A percentile compares a stretch with the other conserved stretches of the same genome.
Conservation (phyloP, 2,113 vertebrate genomes). For the Peromyscus maniculatus region DNA sequence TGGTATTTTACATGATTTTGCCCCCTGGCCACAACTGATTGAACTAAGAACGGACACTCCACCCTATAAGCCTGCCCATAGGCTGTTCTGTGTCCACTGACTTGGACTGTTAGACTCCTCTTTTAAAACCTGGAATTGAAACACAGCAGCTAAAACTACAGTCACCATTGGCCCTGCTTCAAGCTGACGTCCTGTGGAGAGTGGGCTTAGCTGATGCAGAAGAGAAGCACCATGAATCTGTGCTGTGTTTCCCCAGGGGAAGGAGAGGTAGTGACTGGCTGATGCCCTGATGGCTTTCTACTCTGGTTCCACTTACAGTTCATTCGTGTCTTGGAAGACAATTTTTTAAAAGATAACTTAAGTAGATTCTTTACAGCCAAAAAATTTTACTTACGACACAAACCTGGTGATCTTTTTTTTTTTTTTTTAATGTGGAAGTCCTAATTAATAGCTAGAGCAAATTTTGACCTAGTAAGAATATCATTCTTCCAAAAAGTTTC, state of each 20-base stretch:
- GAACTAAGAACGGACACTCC: neutral
- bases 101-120: neutral
- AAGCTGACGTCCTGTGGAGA: neutral
- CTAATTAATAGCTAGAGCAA: slow-evolving; percentile 7
- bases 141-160: neutral
- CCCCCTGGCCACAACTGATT: neutral
- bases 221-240: neutral
- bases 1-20: neutral
- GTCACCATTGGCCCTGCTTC: neutral
- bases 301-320: neutral
- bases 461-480: neutral
- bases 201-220: neutral
- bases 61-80: neutral
- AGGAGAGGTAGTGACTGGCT: neutral
- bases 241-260: neutral
- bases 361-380: neutral
- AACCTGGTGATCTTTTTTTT: neutral
- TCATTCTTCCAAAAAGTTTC: slow-evolving; percentile 42
- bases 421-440: slow-evolving; percentile 24
- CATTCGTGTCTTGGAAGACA: neutral
- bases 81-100: neutral
- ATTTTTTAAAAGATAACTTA: neutral
- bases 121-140: slow-evolving; percentile 3
- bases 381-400: neutral
- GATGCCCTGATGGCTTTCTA: neutral